These are phyloP conservation scores for Heterodera filipjevi DNA, from an alignment of 2,888 invertebrate genomes.

Conservation along the genomic window DNA sequence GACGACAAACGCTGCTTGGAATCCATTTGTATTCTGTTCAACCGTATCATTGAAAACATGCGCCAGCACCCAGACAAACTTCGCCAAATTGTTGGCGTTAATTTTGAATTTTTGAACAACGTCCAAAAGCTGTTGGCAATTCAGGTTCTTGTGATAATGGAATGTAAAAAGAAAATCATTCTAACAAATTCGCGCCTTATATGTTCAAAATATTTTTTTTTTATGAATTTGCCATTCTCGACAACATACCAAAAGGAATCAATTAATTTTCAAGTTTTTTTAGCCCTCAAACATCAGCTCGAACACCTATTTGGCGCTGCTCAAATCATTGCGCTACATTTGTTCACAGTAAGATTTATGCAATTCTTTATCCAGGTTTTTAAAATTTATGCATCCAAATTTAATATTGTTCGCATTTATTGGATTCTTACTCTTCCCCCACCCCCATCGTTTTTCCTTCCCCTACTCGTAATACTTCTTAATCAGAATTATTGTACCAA, in stretches of 20 bases:
- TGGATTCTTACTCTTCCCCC: too few species aligned
- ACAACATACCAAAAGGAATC: not conserved
- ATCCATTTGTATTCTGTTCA: slow-evolving; percentile 92
- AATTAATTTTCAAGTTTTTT: not conserved
- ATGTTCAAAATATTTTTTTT: too few species aligned
- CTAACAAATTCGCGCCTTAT: too few species aligned
- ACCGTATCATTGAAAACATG: slow-evolving; percentile 92
- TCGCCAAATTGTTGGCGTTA: slow-evolving; percentile 80
- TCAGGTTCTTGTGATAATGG: too few species aligned
- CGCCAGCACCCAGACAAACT: slow-evolving; percentile 86
- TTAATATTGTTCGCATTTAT: too few species aligned
- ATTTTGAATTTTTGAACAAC: slow-evolving; percentile 49
- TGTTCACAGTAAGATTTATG: slow-evolving; percentile 35
- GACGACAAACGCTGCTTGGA: slow-evolving; percentile 94
- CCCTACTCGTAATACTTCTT: too few species aligned
- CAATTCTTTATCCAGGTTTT: too few species aligned
- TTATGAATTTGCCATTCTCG: too few species aligned
- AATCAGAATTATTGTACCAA: too few species aligned
- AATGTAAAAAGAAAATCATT: too few species aligned
- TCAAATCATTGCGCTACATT: slow-evolving; percentile 86
- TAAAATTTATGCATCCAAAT: too few species aligned
- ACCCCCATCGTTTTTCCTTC: too few species aligned
- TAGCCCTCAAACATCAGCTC: slow-evolving; percentile 91
- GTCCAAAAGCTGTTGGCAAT: slow-evolving; percentile 50
- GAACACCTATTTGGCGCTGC: slow-evolving; percentile 90